Evolutionary conservation across 2,113 vertebrate species (phyloP).

Genomic region (Eleginops maclovinus): DNA sequence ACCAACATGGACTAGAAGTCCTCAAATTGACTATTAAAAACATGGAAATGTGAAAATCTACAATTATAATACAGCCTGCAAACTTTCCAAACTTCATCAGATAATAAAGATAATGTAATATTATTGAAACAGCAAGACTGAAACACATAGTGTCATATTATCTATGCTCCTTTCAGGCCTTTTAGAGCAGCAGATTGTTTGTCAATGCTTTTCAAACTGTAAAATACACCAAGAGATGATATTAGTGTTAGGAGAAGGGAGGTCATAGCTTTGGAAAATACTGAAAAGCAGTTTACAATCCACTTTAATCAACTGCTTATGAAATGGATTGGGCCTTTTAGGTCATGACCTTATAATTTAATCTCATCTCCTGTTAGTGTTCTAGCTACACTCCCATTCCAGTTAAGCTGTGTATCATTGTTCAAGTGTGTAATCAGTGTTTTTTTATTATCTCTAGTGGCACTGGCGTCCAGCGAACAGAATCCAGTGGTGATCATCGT

Average conservation of each 20-base stretch:
- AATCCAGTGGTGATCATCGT: slow-evolving; percentile 87
- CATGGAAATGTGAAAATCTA: not conserved
- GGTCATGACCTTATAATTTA: slow-evolving; percentile 7
- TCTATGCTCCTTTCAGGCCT: not conserved
- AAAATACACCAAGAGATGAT: too few relatives aligned
- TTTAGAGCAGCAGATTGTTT: not conserved
- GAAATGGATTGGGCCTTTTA: not conserved
- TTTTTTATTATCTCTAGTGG: slow-evolving; percentile 76
- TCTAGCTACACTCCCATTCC: not conserved
- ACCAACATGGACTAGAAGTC: not conserved
- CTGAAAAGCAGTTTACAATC: not conserved
- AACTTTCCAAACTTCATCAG: not conserved
- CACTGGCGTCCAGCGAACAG: slow-evolving; percentile 89
- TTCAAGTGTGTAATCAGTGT: not conserved
- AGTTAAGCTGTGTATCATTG: slow-evolving; percentile 4
- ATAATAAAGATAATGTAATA: not conserved
- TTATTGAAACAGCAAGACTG: not conserved
- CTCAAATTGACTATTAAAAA: not conserved
- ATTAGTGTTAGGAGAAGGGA: not conserved
- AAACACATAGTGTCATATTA: not conserved
- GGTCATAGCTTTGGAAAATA: not conserved
- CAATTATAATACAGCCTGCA: not conserved
- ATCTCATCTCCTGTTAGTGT: slow-evolving; percentile 9
- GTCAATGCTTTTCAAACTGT: not conserved
- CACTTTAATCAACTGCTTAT: not conserved